Conservation (phyloP, 2,888 invertebrate species). For the Lottia gigantea region DNA sequence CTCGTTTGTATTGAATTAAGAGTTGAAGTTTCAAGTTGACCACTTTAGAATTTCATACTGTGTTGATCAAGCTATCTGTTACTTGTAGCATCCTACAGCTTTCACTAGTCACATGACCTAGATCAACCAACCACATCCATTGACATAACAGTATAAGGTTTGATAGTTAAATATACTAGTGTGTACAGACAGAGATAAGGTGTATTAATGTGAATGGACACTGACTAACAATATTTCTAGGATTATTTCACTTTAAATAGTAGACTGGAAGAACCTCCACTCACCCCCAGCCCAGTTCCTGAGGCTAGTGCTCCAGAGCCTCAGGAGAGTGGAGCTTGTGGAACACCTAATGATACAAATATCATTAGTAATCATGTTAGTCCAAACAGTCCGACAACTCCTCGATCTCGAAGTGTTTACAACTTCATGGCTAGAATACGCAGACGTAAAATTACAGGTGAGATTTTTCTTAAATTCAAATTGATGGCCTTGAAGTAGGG, state of each 20-base stretch:
- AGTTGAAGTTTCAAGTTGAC: too few species aligned
- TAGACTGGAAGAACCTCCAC: constrained; percentile 7
- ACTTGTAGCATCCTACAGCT: neutral
- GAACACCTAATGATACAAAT: neutral
- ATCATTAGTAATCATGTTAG: neutral
- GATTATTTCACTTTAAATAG: neutral
- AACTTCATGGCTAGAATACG: neutral
- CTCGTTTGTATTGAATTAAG: too few species aligned
- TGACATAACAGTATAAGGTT: neutral
- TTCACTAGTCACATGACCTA: constrained; percentile 17
- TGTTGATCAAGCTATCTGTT: too few species aligned
- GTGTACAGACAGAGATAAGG: too few species aligned
- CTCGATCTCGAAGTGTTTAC: neutral
- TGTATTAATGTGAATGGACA: too few species aligned
- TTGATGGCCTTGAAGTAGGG: too few species aligned
- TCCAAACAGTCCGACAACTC: neutral
- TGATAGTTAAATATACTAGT: neutral
- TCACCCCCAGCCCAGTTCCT: neutral
- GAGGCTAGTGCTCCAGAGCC: neutral
- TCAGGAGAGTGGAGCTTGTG: neutral
- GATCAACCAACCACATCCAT: constrained; percentile 18
- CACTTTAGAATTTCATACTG: too few species aligned
- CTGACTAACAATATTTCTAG: neutral
- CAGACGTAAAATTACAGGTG: neutral
- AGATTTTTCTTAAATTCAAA: neutral